Evolutionary conservation across 2,797 vertebrate species (phyloP), one percentile per base, ranked within the genome.

Genomic region (Chelon auratus): DNA sequence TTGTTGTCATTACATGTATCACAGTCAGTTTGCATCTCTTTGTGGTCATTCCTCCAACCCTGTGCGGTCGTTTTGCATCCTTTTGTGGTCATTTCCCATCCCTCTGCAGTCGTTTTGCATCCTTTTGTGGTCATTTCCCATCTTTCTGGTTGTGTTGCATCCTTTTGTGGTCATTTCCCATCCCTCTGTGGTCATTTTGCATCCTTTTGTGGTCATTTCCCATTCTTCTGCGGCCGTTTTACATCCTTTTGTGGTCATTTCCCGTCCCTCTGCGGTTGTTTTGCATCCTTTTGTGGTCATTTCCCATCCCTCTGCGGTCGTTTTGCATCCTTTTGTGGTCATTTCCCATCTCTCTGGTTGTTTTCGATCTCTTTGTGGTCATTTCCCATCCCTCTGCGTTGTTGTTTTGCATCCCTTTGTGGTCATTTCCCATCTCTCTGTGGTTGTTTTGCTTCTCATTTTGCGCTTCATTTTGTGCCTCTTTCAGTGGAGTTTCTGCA

Each of bases 401-500:
- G 11, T 11, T 3, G 50, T 43, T 72, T 30, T 53, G 48, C 50
- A 51, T 26, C 10, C 8, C 3, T 10, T 14, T 51, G 14, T 15
- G 5, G 14, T 43, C 4, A 17, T 17, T 17, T 45, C 15, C 1
- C 5, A 5, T 48, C 2, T 11, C 17, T 45, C 54, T 15, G 9
- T 36, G 2, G 24, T 20, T 42, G 13, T 42, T 42, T 42, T 13
- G 30, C 30, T 33, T 1, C 5, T 13, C 39, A 39, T 57, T 42
- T 9, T 33, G 30, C 7, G 30, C 5, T 51, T 20, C 1, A 9
- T 61, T 55, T 39, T 54, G 22, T 61, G 12, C 55, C 9, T 30
- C 55, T 62, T 30, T 17, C 18, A 50, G 45, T 8, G 8, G 12
- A 51, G 36, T 37, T 68, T 43, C 5, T 68, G 22, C 52, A 57